Base-by-base conservation (phyloP, 2,888 invertebrate genomes). In the Cryptocephalus primarius region DNA sequence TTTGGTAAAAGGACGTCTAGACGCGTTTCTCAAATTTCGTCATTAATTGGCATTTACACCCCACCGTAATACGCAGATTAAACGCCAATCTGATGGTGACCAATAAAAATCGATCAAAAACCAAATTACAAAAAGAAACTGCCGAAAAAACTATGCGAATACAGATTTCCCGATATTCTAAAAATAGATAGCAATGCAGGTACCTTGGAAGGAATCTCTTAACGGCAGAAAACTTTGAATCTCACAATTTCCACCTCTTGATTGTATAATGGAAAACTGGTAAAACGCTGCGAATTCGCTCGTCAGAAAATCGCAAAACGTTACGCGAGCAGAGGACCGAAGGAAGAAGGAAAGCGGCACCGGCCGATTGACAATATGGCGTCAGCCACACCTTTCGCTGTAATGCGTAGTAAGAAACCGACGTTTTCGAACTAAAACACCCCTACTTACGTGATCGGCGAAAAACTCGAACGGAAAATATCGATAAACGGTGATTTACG, bases 311-410 rank as follows among this genome's bases (percentile, higher is more conserved):
- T 33, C 11, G 12, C 12, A 48, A 44, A 47, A 49, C 40, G 41
- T 48, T 6, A 22, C 22, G 6, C 22, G 22, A 48, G 46, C 42
- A 32, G 44, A 52, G 34, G 44, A 47, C 43, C 43, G 40, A 46
- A 47, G 46, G 14, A 13, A 8, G n/a, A 3, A 3, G 12, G 13
- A 4, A 41, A 43, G 49, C 45, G 47, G 50, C 48, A 50, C 45
- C 49, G 51, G 48, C 43, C 48, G 56, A 55, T 59, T 63, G 60
- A 62, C 69, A 69, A 69, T 62, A 69, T 69, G 69, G 69, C 69
- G 68, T 60, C 64, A 55, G 68, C 69, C 69, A 69, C 69, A 69
- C 69, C 69, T 69, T 66, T 64, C 54, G 48, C 22, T 22, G 52
- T 64, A 66, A 67, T 66, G 65, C 67, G 66, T 63, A 66, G 64